A percentile compares a stretch with the other conserved stretches of the same genome.
Conservation (phyloP, 1,140 invertebrate species). For the Drosophila willistoni region DNA sequence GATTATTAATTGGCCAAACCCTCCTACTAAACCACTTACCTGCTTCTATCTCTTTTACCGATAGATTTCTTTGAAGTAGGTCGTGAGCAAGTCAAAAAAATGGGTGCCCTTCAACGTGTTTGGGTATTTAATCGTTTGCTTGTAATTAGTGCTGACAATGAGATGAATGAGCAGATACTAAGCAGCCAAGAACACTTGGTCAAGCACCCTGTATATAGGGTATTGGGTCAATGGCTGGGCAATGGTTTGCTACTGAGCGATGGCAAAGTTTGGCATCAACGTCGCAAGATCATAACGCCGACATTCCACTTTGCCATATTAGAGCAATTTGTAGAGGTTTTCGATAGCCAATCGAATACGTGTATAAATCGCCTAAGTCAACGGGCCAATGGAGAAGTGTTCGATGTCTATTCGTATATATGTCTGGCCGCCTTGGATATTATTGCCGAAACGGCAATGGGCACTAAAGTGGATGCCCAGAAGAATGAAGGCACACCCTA, state of each 20-base stretch:
- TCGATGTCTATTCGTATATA: slow-evolving; percentile 66
- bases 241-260: slow-evolving; percentile 87
- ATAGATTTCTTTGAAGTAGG: slow-evolving; percentile 43
- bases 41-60: background rate
- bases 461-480: slow-evolving; percentile 90
- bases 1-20: background rate
- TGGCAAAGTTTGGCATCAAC: slow-evolving; percentile 64
- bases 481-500: slow-evolving; percentile 87
- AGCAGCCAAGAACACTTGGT: slow-evolving; percentile 64
- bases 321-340: slow-evolving; percentile 89
- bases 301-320: slow-evolving; percentile 92
- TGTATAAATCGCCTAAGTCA: slow-evolving; percentile 86
- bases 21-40: background rate
- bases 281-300: slow-evolving; percentile 86
- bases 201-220: slow-evolving; percentile 75
- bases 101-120: slow-evolving; percentile 84
- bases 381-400: slow-evolving; percentile 83
- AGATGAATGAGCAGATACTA: slow-evolving; percentile 64
- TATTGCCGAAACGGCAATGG: slow-evolving; percentile 92
- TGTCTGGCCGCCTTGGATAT: slow-evolving; percentile 79
- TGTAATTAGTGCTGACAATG: slow-evolving; percentile 77
- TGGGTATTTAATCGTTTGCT: slow-evolving; percentile 84
- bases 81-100: background rate
- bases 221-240: slow-evolving; percentile 86
- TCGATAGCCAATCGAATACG: slow-evolving; percentile 89